Evolutionary conservation across 1,140 invertebrate genomes (phyloP).

Genomic region (Brachionus manjavacas): DNA sequence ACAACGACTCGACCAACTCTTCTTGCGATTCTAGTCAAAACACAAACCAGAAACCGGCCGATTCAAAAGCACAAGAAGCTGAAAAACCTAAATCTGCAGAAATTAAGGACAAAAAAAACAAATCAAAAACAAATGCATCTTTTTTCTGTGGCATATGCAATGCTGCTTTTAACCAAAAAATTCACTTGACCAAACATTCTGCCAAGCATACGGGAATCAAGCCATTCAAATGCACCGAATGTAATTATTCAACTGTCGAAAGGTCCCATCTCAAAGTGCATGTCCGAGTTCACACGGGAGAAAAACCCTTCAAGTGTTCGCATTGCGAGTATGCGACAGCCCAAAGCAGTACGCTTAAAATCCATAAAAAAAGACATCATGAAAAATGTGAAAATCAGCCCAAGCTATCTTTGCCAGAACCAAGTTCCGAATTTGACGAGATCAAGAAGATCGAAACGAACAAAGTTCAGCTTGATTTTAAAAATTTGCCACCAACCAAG

Average conservation of each 20-base stretch:
- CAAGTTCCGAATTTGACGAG: not conserved
- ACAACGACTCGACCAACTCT: not conserved
- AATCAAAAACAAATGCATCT: not conserved
- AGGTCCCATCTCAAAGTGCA: slow-evolving; percentile 84
- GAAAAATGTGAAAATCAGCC: not conserved
- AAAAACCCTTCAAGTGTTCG: slow-evolving; percentile 57
- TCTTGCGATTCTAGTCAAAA: not conserved
- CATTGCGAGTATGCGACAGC: slow-evolving; percentile 57
- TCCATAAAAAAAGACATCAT: slow-evolving; percentile 42
- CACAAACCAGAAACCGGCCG: not conserved
- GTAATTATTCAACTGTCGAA: slow-evolving; percentile 89
- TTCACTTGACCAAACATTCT: slow-evolving; percentile 57
- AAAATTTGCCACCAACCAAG: slow-evolving; percentile 37
- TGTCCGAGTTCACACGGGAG: slow-evolving; percentile 80
- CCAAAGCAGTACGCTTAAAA: slow-evolving; percentile 55
- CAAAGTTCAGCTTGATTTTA: not conserved
- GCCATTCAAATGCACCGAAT: slow-evolving; percentile 86
- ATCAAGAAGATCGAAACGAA: not conserved
- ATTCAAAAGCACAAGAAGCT: not conserved
- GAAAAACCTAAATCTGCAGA: not conserved
- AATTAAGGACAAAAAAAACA: not conserved
- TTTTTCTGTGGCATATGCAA: slow-evolving; percentile 51
- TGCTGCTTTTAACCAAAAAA: slow-evolving; percentile 55
- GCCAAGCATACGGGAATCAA: slow-evolving; percentile 82
- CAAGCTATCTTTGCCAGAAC: not conserved